A percentile compares a stretch with the other conserved stretches of the same genome.
These are phyloP conservation scores for Enoplolaimus lenunculus DNA, from an alignment of 2,888 invertebrate genomes.

Conservation along the genomic window DNA sequence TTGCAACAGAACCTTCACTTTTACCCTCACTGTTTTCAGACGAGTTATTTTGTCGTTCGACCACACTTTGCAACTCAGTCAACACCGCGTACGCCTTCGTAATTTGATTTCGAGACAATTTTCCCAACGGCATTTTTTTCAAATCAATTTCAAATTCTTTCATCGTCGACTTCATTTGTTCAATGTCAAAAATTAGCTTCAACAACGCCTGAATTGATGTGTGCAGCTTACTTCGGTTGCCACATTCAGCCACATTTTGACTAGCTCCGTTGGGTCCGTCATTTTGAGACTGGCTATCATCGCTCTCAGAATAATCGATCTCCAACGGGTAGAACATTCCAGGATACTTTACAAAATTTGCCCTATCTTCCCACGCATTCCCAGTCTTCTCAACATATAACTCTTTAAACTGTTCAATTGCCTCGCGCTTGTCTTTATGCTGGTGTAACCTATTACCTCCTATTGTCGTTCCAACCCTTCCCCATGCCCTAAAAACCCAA, in stretches of 20 bases:
- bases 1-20: no score
- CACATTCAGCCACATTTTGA: no score
- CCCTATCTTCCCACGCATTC: constrained; percentile 58
- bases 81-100: constrained; percentile 68
- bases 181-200: constrained; percentile 71
- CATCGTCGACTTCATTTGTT: constrained; percentile 78
- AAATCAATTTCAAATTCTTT: constrained; percentile 74
- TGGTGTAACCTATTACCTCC: constrained; percentile 49
- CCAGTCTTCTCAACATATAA: constrained; percentile 65
- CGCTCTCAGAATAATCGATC: constrained; percentile 61
- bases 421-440: constrained; percentile 28
- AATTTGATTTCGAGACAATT: constrained; percentile 76
- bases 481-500: constrained; percentile 83
- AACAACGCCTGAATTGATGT: constrained; percentile 67
- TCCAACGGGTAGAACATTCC: constrained; percentile 70
- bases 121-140: constrained; percentile 95
- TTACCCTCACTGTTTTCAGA: no score
- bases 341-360: constrained; percentile 57
- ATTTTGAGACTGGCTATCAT: not conserved
- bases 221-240: constrained; percentile 46
- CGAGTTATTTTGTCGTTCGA: constrained; percentile 25
- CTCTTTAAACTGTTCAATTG: constrained; percentile 29
- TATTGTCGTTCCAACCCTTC: constrained; percentile 83
- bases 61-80: constrained; percentile 43
- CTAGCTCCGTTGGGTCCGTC: no score